Conservation (phyloP, 1,140 invertebrate genomes). For the Galendromus occidentalis region DNA sequence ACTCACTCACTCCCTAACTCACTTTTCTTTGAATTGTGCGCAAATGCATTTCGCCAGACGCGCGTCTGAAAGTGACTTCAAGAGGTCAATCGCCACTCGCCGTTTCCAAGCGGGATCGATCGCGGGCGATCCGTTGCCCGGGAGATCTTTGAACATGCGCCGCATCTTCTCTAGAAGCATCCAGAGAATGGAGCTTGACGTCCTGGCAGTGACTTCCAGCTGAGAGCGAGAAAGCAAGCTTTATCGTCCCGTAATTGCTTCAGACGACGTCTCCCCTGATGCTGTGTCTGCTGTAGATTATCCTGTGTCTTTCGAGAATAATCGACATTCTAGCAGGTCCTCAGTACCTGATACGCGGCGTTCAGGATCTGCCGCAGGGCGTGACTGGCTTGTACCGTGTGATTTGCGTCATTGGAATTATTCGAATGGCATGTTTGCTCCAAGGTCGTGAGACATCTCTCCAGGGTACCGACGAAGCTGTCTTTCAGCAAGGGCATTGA, state of each 20-base stretch:
- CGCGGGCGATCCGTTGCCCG: slow-evolving; percentile 41
- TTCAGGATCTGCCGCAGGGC: slow-evolving; percentile 58
- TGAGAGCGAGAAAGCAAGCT: slow-evolving; percentile 32
- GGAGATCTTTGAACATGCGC: slow-evolving; percentile 35
- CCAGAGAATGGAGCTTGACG: slow-evolving; percentile 49
- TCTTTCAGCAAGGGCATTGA: slow-evolving; percentile 63
- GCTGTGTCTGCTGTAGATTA: no score
- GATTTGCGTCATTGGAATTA: slow-evolving; percentile 29
- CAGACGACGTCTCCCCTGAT: no score
- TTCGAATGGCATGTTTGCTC: slow-evolving; percentile 33
- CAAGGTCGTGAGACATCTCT: slow-evolving; percentile 44
- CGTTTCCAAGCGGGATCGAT: slow-evolving; percentile 50
- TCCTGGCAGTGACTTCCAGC: slow-evolving; percentile 56
- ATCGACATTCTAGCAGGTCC: no score
- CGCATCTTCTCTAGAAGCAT: slow-evolving; percentile 54
- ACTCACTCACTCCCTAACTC: not conserved
- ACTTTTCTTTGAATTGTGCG: slow-evolving; percentile 35
- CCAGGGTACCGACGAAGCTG: slow-evolving; percentile 51
- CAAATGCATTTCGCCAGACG: slow-evolving; percentile 55
- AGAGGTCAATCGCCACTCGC: slow-evolving; percentile 46
- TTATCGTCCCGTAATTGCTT: no score
- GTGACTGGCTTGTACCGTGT: slow-evolving; percentile 33
- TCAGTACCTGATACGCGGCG: slow-evolving; percentile 34
- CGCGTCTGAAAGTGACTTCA: slow-evolving; percentile 46
- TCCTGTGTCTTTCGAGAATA: no score